Evolutionary conservation across 1,140 invertebrate genomes (phyloP), one percentile per base, ranked within the genome.

Genomic region (Leptoteleia sp.): DNA sequence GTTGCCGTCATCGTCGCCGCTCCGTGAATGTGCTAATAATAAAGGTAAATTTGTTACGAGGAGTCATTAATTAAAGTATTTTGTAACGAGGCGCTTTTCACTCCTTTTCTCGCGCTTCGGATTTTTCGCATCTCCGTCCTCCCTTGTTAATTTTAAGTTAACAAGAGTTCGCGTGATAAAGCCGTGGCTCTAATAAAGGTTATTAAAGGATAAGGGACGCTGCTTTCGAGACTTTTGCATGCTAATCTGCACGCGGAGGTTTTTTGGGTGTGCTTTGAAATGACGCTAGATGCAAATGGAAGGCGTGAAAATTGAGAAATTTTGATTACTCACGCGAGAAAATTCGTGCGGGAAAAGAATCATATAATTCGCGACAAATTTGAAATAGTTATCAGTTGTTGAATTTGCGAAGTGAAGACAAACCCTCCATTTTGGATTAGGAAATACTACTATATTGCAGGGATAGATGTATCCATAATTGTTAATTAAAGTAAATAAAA

Each of bases 51-150:
- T 87, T 85, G 84, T 87, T 81, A 80, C 83, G 77, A 87, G 84
- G 76, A 87, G 84, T 87, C 86, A 89, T 89, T 89, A 88, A 89
- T 88, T 89, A 87, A 87, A 88, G 82, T 86, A 85, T 84, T 87
- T 85, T 83, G 81, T 85, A 87, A 86, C 81, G 83, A 84, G 83
- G 76, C 45, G 48, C 76, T 61, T 76, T 70, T 55, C 47, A 65
- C 43, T 67, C 19, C 37, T 65, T 68, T 40, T n/a, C 43, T 55
- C 33, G 22, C 9, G 22, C 37, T 22, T 62, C 38, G 16, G 16
- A 70, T 50, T 59, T 70, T 52, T 47, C 13, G 45, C 40, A 19
- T 48, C 37, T 8, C 27, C 13, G 1, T 31, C 19, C 43, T 38
- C 16, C 13, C 54, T 50, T 50, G 37, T 62, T 54, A 38, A 62